These are phyloP conservation scores for Pelecanoides urinatrix DNA, from an alignment of 2,113 vertebrate genomes.

Conservation along the genomic window DNA sequence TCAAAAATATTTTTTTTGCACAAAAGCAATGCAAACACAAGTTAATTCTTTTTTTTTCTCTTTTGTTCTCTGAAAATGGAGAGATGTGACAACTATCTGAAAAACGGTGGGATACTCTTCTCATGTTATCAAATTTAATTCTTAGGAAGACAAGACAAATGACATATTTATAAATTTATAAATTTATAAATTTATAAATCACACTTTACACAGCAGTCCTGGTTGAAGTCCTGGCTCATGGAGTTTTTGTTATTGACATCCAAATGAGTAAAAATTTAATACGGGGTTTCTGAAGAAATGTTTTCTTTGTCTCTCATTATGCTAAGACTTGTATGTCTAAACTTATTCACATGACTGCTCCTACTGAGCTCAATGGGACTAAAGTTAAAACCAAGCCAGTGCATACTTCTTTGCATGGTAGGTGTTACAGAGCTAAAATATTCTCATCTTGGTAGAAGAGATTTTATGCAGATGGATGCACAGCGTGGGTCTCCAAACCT, in stretches of 20 bases:
- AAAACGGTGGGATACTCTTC: not conserved
- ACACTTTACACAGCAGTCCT: not conserved
- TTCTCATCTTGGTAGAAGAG: not conserved
- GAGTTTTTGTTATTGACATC: not conserved
- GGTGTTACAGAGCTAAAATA: not conserved
- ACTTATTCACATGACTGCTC: not conserved
- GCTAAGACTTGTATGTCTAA: not conserved
- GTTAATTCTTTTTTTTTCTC: not conserved
- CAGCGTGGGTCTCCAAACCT: not conserved
- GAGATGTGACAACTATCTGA: not conserved
- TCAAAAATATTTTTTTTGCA: not conserved
- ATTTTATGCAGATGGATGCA: not conserved
- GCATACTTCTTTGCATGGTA: not conserved
- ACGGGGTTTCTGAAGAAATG: not conserved
- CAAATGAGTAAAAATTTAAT: not conserved
- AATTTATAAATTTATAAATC: no score
- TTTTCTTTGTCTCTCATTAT: not conserved
- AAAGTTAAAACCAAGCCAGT: not conserved
- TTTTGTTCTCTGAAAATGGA: not conserved
- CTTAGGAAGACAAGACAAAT: not conserved
- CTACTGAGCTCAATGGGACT: not conserved
- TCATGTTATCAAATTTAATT: not conserved
- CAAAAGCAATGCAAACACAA: not conserved
- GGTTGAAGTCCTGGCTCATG: not conserved
- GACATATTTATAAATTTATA: not conserved